phyloP scores from a whole-genome alignment of 1,140 invertebrate species.

The Achroia grisella region DNA sequence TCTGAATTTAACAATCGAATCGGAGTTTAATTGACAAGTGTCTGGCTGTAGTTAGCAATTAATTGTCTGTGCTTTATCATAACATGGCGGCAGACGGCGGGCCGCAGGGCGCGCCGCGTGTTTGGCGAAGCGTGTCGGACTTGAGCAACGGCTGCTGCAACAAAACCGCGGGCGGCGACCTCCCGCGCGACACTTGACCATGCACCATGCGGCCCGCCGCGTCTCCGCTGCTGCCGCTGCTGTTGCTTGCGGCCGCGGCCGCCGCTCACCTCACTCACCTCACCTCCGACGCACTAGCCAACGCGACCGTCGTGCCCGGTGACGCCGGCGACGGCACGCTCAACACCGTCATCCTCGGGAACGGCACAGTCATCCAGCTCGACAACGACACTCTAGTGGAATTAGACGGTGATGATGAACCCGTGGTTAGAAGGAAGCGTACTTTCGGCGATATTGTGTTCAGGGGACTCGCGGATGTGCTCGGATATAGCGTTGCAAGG shows the following conservation, averaged over 20 bases:
- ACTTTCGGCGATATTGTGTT: slow-evolving; percentile 71
- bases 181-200: slow-evolving; percentile 55
- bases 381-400: slow-evolving; percentile 18
- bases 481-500: slow-evolving; percentile 62
- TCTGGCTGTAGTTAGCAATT: no score
- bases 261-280: slow-evolving; percentile 23
- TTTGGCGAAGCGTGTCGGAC: slow-evolving; percentile 27
- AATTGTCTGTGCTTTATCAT: no score
- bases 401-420: slow-evolving; percentile 35
- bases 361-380: slow-evolving; percentile 20
- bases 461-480: slow-evolving; percentile 60
- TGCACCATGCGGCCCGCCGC: slow-evolving; percentile 51
- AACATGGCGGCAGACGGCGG: not conserved
- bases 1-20: no score
- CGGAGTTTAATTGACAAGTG: no score
- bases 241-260: slow-evolving; percentile 15
- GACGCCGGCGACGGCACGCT: slow-evolving; percentile 6
- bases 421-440: slow-evolving; percentile 61
- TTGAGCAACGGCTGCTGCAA: slow-evolving; percentile 44
- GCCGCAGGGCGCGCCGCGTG: slow-evolving; percentile 16
- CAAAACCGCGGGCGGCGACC: slow-evolving; percentile 44
- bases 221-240: slow-evolving; percentile 29
- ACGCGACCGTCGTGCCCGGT: not conserved
- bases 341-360: slow-evolving; percentile 13
- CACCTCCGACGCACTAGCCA: slow-evolving; percentile 22